Evolutionary conservation across 2,888 invertebrate genomes (phyloP).

Genomic region (Latheticus oryzae): DNA sequence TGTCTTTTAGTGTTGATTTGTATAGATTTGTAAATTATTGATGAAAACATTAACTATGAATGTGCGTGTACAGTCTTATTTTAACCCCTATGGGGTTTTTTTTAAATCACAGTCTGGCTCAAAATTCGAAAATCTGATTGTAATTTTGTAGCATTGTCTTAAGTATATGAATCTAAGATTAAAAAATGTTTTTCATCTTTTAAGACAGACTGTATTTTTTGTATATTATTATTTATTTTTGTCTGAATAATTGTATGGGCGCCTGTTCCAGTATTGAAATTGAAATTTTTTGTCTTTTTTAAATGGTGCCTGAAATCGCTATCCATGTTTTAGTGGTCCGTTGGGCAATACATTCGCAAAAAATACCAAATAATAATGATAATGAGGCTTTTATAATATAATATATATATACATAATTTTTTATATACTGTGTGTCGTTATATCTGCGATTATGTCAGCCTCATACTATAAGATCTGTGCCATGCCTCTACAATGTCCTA

Average conservation of each 20-base stretch:
- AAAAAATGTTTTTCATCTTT: no score
- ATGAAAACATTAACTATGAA: constrained; percentile 56
- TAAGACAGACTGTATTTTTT: constrained; percentile 59
- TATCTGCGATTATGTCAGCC: constrained; percentile 53
- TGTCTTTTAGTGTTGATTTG: no score
- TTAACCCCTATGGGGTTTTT: constrained; percentile 61
- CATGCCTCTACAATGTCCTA: constrained; percentile 58
- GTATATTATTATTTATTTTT: constrained; percentile 64
- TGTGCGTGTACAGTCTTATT: constrained; percentile 59
- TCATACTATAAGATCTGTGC: constrained; percentile 63
- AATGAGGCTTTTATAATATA: constrained; percentile 56
- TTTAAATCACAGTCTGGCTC: no score
- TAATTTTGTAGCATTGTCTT: no score
- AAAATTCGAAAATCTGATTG: no score
- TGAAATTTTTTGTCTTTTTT: constrained; percentile 36
- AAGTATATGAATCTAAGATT: no score
- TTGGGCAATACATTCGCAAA: constrained; percentile 56
- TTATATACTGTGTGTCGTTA: constrained; percentile 54
- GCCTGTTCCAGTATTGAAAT: constrained; percentile 33
- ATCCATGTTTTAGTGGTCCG: constrained; percentile 63
- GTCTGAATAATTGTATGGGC: constrained; percentile 52
- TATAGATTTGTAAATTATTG: constrained; percentile 57
- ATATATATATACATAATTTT: constrained; percentile 49
- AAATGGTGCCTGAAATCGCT: constrained; percentile 53
- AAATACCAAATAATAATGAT: constrained; percentile 62